Percentiles rank a stretch among this genome's conserved stretches.
phyloP scores from a whole-genome alignment of 2,888 invertebrate genomes.

The Heliconius cydno region DNA sequence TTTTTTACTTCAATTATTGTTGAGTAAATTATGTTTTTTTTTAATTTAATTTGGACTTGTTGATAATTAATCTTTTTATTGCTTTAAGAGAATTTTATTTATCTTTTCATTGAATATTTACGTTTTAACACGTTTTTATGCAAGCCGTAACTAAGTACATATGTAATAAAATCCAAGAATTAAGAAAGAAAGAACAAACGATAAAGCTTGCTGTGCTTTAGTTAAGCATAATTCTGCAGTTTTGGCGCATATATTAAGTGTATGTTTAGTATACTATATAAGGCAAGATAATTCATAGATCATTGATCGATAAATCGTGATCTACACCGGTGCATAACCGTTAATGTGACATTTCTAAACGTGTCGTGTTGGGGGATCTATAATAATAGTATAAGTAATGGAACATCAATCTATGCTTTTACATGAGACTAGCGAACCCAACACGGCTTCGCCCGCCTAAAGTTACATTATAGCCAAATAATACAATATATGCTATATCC shows the following conservation, averaged over 20 bases:
- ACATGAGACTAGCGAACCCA: too few relatives aligned
- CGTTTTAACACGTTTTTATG: background rate
- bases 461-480: too few relatives aligned
- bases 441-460: too few relatives aligned
- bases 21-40: background rate
- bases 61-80: background rate
- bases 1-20: background rate
- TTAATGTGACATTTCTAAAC: conserved; percentile 52
- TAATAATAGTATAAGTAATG: conserved; percentile 9
- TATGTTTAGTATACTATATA: background rate
- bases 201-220: too few relatives aligned
- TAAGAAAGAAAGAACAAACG: too few relatives aligned
- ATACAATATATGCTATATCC: too few relatives aligned
- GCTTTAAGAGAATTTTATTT: background rate
- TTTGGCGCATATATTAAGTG: background rate
- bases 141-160: too few relatives aligned
- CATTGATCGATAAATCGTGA: conserved; percentile 64
- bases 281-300: conserved; percentile 14
- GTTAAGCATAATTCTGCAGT: background rate
- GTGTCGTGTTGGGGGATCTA: conserved; percentile 24
- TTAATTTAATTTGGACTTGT: background rate
- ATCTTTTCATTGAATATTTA: background rate
- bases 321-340: conserved; percentile 50
- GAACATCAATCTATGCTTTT: background rate
- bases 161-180: too few relatives aligned